Percentiles rank a stretch among this genome's conserved stretches.
These are phyloP conservation scores for Micropoecilia bifurca DNA, from an alignment of 2,797 vertebrate genomes.

Conservation along the genomic window DNA sequence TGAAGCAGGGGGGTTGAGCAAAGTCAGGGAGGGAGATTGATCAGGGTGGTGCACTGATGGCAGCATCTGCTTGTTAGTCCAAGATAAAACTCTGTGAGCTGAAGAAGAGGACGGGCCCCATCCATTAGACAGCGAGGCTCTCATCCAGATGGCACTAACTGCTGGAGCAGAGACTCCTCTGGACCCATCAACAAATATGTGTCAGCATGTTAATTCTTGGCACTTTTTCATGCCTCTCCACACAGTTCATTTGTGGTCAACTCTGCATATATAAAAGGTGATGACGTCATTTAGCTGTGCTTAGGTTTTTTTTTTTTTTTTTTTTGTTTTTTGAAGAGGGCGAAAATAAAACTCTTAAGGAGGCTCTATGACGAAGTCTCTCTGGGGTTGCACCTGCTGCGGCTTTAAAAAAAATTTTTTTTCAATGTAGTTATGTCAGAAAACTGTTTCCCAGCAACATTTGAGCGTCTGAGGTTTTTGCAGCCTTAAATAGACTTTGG, in stretches of 20 bases:
- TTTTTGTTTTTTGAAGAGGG: slow-evolving; percentile 41
- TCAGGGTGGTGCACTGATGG: slow-evolving; percentile 50
- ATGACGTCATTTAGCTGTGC: slow-evolving; percentile 17
- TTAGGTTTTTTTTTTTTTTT: slow-evolving; percentile 24
- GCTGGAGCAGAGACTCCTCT: slow-evolving; percentile 47
- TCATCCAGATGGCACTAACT: slow-evolving; percentile 52
- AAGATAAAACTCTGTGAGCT: slow-evolving; percentile 68
- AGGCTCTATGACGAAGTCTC: slow-evolving; percentile 18
- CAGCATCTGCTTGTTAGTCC: slow-evolving; percentile 72
- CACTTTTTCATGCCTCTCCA: slow-evolving; percentile 47
- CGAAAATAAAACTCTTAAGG: slow-evolving; percentile 10
- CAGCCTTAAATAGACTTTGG: neutral
- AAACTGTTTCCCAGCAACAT: neutral
- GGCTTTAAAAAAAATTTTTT: neutral
- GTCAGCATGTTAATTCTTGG: slow-evolving; percentile 52
- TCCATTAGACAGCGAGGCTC: slow-evolving; percentile 64
- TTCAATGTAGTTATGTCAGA: neutral
- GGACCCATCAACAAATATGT: slow-evolving; percentile 50
- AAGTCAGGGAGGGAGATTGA: slow-evolving; percentile 54
- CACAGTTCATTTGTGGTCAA: slow-evolving; percentile 29
- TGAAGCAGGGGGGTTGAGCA: slow-evolving; percentile 28
- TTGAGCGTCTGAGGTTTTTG: slow-evolving; percentile 7
- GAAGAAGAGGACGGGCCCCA: slow-evolving; percentile 56
- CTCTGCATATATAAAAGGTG: slow-evolving; percentile 34
- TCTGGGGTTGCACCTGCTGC: slow-evolving; percentile 32